These are phyloP conservation scores for Rhyacophila evoluta DNA, from an alignment of 2,888 invertebrate genomes.

Conservation along the genomic window DNA sequence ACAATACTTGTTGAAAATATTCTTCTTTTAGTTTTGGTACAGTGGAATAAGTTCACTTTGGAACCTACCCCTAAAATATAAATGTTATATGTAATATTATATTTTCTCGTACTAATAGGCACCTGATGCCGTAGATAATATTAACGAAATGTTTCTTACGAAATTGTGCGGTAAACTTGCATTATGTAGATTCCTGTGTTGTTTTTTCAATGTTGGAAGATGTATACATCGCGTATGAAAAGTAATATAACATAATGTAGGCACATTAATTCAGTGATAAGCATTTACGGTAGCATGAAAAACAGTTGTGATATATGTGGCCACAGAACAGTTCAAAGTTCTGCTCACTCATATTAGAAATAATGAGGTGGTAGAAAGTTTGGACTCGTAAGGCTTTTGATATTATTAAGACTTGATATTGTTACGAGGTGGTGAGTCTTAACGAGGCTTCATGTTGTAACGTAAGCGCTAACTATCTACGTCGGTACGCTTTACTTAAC, in stretches of 20 bases:
- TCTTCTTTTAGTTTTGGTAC: too few species aligned
- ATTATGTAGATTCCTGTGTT: not conserved
- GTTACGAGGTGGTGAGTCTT: constrained; percentile 52
- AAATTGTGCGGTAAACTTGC: too few species aligned
- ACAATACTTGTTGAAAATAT: too few species aligned
- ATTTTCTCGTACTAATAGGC: too few species aligned
- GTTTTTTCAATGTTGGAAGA: not conserved
- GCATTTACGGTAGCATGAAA: not conserved
- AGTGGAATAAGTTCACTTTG: too few species aligned
- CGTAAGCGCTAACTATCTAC: constrained; percentile 31
- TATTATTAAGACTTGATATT: constrained; percentile 52
- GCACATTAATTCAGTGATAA: not conserved
- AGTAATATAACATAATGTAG: not conserved
- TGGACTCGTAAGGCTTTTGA: constrained; percentile 45
- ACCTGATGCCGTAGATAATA: too few species aligned
- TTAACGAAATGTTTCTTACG: too few species aligned
- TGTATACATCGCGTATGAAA: not conserved
- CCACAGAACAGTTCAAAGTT: constrained; percentile 12
- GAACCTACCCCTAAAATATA: too few species aligned
- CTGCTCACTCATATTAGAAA: constrained; percentile 43
- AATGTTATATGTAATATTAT: too few species aligned
- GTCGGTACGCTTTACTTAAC: constrained; percentile 19
- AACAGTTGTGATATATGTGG: not conserved
- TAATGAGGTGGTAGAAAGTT: constrained; percentile 49
- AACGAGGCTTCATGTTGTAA: constrained; percentile 35